A percentile compares a stretch with the other conserved stretches of the same genome.
Conservation (phyloP, 2,113 vertebrate species). For the Spilogale gracilis region DNA sequence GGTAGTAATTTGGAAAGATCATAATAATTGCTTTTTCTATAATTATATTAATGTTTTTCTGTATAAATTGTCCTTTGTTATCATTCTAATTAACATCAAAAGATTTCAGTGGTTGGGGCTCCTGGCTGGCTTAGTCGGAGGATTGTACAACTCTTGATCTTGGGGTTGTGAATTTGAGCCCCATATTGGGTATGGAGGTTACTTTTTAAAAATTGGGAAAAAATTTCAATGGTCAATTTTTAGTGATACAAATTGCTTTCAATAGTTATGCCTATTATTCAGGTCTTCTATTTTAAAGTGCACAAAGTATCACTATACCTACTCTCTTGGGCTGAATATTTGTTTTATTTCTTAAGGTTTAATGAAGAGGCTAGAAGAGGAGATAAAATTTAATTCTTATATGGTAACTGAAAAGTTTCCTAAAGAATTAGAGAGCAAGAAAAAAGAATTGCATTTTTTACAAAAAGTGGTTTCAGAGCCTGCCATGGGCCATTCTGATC, state of each 20-base stretch:
- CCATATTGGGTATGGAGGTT: not conserved
- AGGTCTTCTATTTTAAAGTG: not conserved
- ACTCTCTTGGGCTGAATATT: slow-evolving; percentile 45
- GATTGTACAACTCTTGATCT: not conserved
- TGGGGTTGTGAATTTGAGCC: not conserved
- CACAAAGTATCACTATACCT: not conserved
- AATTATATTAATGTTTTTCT: slow-evolving; percentile 10
- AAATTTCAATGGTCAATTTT: not conserved
- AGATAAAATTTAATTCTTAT: slow-evolving; percentile 97
- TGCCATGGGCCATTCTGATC: slow-evolving; percentile 94
- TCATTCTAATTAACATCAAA: slow-evolving; percentile 38
- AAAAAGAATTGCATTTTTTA: slow-evolving; percentile 91
- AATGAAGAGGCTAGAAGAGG: slow-evolving; percentile 97
- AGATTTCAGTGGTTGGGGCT: not conserved
- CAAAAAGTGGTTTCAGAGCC: slow-evolving; percentile 95
- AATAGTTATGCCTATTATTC: not conserved
- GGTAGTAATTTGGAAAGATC: slow-evolving; percentile 38
- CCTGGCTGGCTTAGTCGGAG: not conserved
- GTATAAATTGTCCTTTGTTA: slow-evolving; percentile 25
- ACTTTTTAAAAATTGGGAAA: not conserved
- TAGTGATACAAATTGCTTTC: not conserved
- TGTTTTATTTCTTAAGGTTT: slow-evolving; percentile 89
- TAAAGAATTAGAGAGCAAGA: slow-evolving; percentile 94
- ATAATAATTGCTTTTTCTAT: slow-evolving; percentile 10
- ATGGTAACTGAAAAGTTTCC: slow-evolving; percentile 96